phyloP scores from a whole-genome alignment of 2,113 vertebrate genomes.

The Bufo bufo region DNA sequence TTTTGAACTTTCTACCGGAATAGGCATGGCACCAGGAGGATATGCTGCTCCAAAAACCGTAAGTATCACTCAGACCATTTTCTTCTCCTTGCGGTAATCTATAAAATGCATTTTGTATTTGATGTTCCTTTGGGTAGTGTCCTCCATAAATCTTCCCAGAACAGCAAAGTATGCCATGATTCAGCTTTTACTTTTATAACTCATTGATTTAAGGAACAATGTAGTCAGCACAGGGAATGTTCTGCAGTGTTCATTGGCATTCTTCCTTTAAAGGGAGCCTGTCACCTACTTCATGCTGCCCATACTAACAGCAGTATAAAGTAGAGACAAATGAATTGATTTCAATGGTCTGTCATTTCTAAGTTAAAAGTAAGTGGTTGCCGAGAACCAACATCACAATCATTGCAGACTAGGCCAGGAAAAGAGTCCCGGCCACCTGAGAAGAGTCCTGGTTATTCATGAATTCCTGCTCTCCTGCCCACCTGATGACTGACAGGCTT shows the following conservation, averaged over 20 bases:
- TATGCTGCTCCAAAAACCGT: constrained; percentile 87
- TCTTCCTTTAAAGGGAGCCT: too few relatives aligned
- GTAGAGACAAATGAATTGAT: too few relatives aligned
- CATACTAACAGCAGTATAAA: too few relatives aligned
- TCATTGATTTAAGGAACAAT: not conserved
- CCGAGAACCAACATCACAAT: too few relatives aligned
- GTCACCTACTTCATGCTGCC: too few relatives aligned
- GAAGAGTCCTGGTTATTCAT: too few relatives aligned
- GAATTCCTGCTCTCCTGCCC: too few relatives aligned
- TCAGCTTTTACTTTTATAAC: not conserved
- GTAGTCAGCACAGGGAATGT: not conserved
- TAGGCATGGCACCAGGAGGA: constrained; percentile 92
- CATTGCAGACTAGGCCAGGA: too few relatives aligned
- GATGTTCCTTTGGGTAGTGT: not conserved
- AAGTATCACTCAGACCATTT: constrained; percentile 65
- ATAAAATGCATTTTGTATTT: not conserved
- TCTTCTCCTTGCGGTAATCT: not conserved
- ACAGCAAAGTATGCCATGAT: not conserved
- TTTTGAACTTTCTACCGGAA: constrained; percentile 93
- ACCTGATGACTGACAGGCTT: too few relatives aligned
- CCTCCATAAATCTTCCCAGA: not conserved
- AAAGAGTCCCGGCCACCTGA: too few relatives aligned
- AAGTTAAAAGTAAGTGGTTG: too few relatives aligned
- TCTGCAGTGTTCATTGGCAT: not conserved
- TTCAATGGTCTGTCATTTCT: too few relatives aligned